Percentiles rank a stretch among this genome's conserved stretches.
These are phyloP conservation scores for Araneus ventricosus DNA, from an alignment of 1,140 invertebrate genomes.

Conservation along the genomic window DNA sequence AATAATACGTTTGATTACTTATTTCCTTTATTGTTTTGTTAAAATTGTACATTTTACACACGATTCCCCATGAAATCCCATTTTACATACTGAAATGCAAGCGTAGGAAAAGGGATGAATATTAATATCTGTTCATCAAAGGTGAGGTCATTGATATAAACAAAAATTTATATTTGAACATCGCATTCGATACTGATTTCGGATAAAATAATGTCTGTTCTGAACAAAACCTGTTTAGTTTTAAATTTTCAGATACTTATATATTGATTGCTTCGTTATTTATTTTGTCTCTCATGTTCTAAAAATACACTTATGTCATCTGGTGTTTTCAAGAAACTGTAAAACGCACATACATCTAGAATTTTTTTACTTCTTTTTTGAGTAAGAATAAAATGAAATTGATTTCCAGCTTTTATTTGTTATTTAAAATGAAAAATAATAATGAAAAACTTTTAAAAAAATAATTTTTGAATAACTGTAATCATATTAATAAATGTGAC, in stretches of 20 bases:
- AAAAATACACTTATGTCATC: not conserved
- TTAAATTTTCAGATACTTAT: not conserved
- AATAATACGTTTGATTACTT: not conserved
- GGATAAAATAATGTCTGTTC: not conserved
- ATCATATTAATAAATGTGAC: not conserved
- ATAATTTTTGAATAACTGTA: not conserved
- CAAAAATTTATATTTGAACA: not conserved
- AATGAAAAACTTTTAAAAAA: not conserved
- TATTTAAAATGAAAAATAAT: not conserved
- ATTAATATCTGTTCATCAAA: conserved; percentile 55
- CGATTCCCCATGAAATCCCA: not conserved
- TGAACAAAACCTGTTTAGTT: not conserved
- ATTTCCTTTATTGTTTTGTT: not conserved
- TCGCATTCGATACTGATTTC: not conserved
- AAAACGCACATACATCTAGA: not conserved
- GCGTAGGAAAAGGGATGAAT: conserved; percentile 33
- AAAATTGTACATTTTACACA: not conserved
- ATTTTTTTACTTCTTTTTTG: not conserved
- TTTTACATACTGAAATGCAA: conserved; percentile 31
- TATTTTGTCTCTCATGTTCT: no score
- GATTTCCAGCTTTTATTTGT: not conserved
- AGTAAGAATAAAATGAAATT: no score
- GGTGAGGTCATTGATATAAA: conserved; percentile 52
- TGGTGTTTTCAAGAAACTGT: not conserved
- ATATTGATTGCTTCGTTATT: not conserved